Evolutionary conservation across 1,140 invertebrate species (phyloP), one percentile per base, ranked within the genome.

Genomic region (Araneus ventricosus): DNA sequence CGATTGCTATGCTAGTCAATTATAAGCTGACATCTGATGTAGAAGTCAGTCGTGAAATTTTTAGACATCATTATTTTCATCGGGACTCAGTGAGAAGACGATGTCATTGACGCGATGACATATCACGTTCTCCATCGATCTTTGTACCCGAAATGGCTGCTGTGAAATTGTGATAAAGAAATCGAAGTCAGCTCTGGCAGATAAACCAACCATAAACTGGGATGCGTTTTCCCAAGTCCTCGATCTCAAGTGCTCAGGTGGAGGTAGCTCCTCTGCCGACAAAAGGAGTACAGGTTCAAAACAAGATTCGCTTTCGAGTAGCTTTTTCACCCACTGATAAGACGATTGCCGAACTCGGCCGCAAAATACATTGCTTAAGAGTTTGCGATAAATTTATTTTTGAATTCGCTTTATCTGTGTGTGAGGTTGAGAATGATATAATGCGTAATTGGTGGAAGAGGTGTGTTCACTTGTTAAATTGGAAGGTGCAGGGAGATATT

Each of bases 221-320:
- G 70, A 75, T 34, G 34, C 70, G 70, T 67, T 57, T 86, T 86
- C 20, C 52, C 24, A 30, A 59, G 52, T 86, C 84, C 45, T 86
- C 52, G 1, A 86, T 22, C 17, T 86, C 45, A 86, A 86, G 84
- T 61, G 34, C n/a, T 86, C 34, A 10, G 41, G 45, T 85, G 84
- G 41, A 84, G 52, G 27, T n/a, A 86, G 30, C 20, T 61, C 3
- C 22, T 86, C 34, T 8, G 52, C 84, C 84, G 84, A 86, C 84
- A 86, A 86, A 86, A 86, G 84, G 30, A 86, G 20, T 34, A 59
- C 27, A 86, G 52, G 52, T 39, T 5, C 45, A 34, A 86, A 86
- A 86, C 84, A 86, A 86, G 84, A 34, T 57, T 39, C 52, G 27
- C 24, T 59, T 86, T 34, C 27, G 52, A 57, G 45, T 34, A 34